Conservation (phyloP, 2,113 vertebrate species). For the Pan troglodytes region NHGRI_mPanTro3-v2.1_pri NC_072407.2:68307501-68308000, state of each 20-base stretch:
- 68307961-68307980: conserved; percentile 93
- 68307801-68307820: accelerated
- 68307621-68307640: not conserved
- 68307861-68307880: conserved; percentile 94
- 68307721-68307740: conserved; percentile 96
- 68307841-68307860: conserved; percentile 90
- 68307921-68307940: conserved; percentile 92
- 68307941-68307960: conserved; percentile 94
- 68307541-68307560: too few species aligned
- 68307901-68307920: conserved; percentile 95
- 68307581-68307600: not conserved
- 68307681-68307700: conserved; percentile 88
- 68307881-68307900: conserved; percentile 94
- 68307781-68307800: accelerated
- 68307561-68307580: not conserved
- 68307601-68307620: not conserved
- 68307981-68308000: conserved; percentile 82
- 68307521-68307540: not conserved
- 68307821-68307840: not conserved
- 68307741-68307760: not conserved
- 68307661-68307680: conserved; percentile 91
- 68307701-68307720: conserved; percentile 91
- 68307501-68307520: not conserved
- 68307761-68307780: accelerated
- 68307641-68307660: conserved; percentile 90